Evolutionary conservation across 1,140 invertebrate genomes (phyloP).

Genomic region (Cydia strobilella): DNA sequence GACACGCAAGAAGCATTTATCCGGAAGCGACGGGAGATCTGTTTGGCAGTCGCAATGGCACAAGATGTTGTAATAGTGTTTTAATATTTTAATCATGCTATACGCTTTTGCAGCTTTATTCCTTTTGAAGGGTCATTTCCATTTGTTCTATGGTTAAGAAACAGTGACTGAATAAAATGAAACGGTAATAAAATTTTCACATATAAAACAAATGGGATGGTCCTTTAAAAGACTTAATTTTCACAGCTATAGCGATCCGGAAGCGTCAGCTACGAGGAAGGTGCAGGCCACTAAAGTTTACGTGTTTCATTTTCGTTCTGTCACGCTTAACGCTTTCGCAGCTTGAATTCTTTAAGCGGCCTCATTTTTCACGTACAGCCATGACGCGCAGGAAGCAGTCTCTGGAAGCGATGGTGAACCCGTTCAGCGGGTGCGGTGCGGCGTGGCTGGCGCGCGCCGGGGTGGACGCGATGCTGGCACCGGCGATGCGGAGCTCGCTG

Average conservation of each 20-base stretch:
- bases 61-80: neutral
- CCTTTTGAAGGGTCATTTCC: neutral
- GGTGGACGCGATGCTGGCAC: slow-evolving; percentile 74
- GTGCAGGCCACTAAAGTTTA: neutral
- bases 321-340: slow-evolving; percentile 11
- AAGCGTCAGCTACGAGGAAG: neutral
- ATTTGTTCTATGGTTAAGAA: neutral
- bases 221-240: neutral
- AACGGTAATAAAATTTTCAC: too few species aligned
- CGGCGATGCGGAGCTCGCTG: slow-evolving; percentile 78
- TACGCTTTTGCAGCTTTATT: neutral
- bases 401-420: slow-evolving; percentile 70
- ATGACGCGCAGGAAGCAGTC: slow-evolving; percentile 73
- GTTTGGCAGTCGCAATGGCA: neutral
- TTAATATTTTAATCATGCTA: slow-evolving; percentile 4
- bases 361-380: slow-evolving; percentile 18
- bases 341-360: slow-evolving; percentile 7
- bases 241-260: neutral
- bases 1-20: neutral
- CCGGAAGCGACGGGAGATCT: neutral
- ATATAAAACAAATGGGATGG: neutral
- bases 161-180: neutral
- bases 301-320: neutral
- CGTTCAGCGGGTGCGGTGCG: slow-evolving; percentile 76
- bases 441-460: slow-evolving; percentile 68